These are phyloP conservation scores for Glaucopsyche alexis DNA, from an alignment of 2,888 invertebrate genomes.

Conservation along the genomic window DNA sequence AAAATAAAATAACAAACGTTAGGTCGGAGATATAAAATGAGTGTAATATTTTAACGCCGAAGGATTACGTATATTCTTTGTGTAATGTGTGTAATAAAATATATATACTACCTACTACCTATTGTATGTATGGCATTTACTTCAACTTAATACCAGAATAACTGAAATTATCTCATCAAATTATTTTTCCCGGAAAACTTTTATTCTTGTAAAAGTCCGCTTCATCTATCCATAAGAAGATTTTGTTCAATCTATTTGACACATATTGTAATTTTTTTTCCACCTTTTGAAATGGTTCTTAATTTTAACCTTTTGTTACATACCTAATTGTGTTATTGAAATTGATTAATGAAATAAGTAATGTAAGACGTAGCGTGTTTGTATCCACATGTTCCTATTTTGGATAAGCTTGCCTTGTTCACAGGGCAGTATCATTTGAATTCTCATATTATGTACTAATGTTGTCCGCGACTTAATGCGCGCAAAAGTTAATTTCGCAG, in stretches of 20 bases:
- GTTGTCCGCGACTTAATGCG: no score
- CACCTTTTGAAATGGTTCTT: background rate
- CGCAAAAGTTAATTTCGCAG: no score
- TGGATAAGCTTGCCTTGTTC: background rate
- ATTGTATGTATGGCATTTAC: slow-evolving; percentile 9
- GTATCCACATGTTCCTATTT: background rate
- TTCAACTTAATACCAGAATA: background rate
- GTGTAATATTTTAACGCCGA: slow-evolving; percentile 22
- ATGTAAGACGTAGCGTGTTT: no score
- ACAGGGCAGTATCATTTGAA: no score
- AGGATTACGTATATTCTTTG: slow-evolving; percentile 16
- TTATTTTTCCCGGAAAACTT: background rate
- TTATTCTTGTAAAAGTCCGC: background rate
- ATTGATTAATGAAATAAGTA: background rate
- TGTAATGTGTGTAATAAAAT: slow-evolving; percentile 12
- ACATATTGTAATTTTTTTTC: background rate
- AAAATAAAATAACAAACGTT: slow-evolving; percentile 23
- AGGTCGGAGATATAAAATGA: slow-evolving; percentile 12
- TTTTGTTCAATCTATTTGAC: background rate
- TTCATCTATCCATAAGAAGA: background rate
- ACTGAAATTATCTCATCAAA: background rate
- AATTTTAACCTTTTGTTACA: background rate
- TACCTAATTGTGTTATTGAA: background rate
- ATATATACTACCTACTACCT: background rate
- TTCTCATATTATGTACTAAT: no score